Percentiles rank a stretch among this genome's conserved stretches.
Evolutionary conservation across 1,140 invertebrate genomes (phyloP).

Genomic region (Drosophila kohkoa): DNA sequence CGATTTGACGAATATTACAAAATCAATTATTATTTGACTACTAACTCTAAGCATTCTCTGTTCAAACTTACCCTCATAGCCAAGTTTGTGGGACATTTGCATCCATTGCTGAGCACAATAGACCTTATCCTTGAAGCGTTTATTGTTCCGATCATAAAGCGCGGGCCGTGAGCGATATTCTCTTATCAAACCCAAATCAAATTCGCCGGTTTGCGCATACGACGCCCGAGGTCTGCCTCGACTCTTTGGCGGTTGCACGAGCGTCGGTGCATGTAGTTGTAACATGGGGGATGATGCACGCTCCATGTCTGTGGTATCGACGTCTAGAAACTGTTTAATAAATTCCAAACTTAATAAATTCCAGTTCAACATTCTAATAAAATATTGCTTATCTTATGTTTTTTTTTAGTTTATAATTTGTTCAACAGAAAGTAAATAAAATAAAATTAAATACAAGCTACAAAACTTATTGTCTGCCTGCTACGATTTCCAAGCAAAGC

Average conservation of each 20-base stretch:
- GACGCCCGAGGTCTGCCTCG: conserved; percentile 74
- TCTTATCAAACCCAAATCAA: conserved; percentile 78
- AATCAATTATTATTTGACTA: neutral
- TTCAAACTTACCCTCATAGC: conserved; percentile 76
- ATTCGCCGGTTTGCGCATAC: conserved; percentile 79
- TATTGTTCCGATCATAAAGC: conserved; percentile 77
- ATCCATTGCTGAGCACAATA: conserved; percentile 69
- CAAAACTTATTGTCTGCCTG: conserved; percentile 20
- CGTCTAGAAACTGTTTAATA: conserved; percentile 6
- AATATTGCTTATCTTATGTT: neutral
- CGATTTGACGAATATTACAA: neutral
- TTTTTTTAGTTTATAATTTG: neutral
- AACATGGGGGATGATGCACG: conserved; percentile 32
- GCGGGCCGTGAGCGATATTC: conserved; percentile 76
- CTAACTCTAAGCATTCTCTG: neutral
- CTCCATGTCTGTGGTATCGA: conserved; percentile 16
- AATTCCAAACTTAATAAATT: conserved; percentile 13
- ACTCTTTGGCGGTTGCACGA: conserved; percentile 50
- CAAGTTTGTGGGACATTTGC: conserved; percentile 79
- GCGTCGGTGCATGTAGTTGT: conserved; percentile 14
- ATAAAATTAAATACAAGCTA: neutral
- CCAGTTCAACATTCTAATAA: neutral
- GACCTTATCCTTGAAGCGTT: conserved; percentile 77
- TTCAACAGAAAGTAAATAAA: neutral
- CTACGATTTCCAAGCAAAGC: conserved; percentile 24